phyloP scores from a whole-genome alignment of 1,140 invertebrate species.

The Drosophila littoralis region DNA sequence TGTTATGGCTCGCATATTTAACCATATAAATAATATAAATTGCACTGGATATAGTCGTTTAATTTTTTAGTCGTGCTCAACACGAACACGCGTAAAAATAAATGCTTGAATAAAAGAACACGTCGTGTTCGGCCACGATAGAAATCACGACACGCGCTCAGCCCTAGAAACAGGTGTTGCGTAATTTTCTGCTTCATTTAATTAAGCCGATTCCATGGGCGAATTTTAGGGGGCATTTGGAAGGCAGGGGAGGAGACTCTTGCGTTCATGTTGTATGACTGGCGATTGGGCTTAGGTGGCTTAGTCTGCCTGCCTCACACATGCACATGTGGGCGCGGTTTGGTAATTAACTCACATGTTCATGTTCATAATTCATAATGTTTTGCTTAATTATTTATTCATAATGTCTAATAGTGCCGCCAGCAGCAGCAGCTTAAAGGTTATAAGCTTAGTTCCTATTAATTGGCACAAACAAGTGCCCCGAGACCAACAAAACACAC shows the following conservation, averaged over 20 bases:
- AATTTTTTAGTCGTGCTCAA: too few species aligned
- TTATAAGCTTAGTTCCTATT: slow-evolving; percentile 45
- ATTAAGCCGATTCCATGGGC: slow-evolving; percentile 77
- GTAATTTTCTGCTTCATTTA: slow-evolving; percentile 84
- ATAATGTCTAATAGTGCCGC: slow-evolving; percentile 76
- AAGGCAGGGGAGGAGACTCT: not conserved
- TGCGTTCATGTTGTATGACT: not conserved
- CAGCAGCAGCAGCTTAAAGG: slow-evolving; percentile 20
- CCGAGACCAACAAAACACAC: slow-evolving; percentile 33
- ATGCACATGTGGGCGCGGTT: not conserved
- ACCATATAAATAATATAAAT: too few species aligned
- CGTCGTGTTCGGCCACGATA: not conserved
- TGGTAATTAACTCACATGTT: slow-evolving; percentile 69
- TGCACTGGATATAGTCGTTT: too few species aligned
- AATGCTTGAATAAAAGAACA: too few species aligned
- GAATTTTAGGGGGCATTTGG: not conserved
- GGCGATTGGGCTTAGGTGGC: slow-evolving; percentile 37
- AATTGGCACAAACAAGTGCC: slow-evolving; percentile 50
- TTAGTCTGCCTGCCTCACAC: slow-evolving; percentile 27
- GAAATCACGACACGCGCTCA: not conserved
- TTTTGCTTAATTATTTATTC: slow-evolving; percentile 78
- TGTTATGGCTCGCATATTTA: too few species aligned
- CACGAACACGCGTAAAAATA: too few species aligned
- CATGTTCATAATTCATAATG: slow-evolving; percentile 65
- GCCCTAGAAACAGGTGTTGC: slow-evolving; percentile 39